These are phyloP conservation scores for Sylvilagus bachmani DNA, from an alignment of 2,113 vertebrate species.

Conservation along the genomic window DNA sequence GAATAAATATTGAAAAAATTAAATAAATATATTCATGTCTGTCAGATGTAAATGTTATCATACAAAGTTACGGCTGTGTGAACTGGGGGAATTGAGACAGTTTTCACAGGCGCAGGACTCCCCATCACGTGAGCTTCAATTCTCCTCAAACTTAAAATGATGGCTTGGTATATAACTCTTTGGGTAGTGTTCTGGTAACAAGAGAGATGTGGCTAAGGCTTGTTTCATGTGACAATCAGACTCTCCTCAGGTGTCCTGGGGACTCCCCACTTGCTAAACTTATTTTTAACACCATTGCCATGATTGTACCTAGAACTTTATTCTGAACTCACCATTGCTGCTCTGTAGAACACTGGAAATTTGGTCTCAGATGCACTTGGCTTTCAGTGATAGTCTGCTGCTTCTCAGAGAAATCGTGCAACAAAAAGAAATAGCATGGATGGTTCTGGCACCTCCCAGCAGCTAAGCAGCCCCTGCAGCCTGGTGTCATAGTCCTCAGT, in stretches of 20 bases:
- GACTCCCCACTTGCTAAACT: background rate
- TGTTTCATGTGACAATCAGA: background rate
- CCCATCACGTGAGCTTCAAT: background rate
- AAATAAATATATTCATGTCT: background rate
- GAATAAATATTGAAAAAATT: too few relatives aligned
- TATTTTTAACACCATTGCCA: background rate
- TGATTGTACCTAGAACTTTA: background rate
- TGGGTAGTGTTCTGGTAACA: background rate
- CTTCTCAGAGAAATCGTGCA: background rate
- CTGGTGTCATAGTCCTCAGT: background rate
- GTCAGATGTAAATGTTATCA: background rate
- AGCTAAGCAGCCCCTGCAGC: background rate
- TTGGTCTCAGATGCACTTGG: background rate
- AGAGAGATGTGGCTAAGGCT: background rate
- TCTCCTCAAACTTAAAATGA: background rate
- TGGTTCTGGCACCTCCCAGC: background rate
- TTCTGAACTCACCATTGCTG: background rate
- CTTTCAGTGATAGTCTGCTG: conserved; percentile 10
- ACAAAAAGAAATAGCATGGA: background rate
- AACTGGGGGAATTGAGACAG: background rate
- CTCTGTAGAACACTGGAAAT: background rate
- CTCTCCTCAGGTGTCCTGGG: background rate
- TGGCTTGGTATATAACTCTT: background rate
- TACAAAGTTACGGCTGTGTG: background rate
- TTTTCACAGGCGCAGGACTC: background rate